Base-by-base conservation (phyloP, 2,888 invertebrate species). In the Platycnemis pennipes region DNA sequence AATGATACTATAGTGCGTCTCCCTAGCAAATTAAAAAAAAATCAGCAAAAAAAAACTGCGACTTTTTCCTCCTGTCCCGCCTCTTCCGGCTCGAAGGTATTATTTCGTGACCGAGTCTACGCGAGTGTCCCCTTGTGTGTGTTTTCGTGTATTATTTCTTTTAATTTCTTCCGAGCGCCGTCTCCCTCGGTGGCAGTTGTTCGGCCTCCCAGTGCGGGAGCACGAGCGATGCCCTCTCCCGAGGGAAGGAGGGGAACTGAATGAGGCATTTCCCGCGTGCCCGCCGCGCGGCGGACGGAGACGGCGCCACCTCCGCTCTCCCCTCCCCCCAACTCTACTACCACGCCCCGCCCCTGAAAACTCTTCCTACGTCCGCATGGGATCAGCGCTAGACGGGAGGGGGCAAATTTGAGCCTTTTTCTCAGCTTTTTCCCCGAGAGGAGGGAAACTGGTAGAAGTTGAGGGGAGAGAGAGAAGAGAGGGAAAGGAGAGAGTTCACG, bases 161-260 rank as follows among this genome's bases (percentile, higher is more conserved):
- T 45, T 26, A 77, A 0, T 77, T 11, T 16, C 37, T 77, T 37
- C 77, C 77, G 31, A 8, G 31, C 11, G n/a, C 31, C n/a, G 2
- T 86, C 86, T 44, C 86, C n/a, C 86, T 86, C 44, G 42, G 22
- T 31, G 31, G 7, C 8, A 5, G 69, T 4, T 7, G 44, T 63
- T 44, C 44, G 63, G 44, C 1, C 37, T 89, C 63, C 87, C 87
- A 11, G 42, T 7, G 42, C 63, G 91, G 91, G 91, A 91, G 91
- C 91, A 63, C 56, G 44, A 56, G 63, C 91, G 44, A 63, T 91
- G 91, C 91, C 91, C 91, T 69, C 91, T 69, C 91, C 91, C 91
- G 91, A 63, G 91, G 91, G 91, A 91, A 56, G 63, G 91, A 91
- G 91, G 91, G 91, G 63, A 91, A 91, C 91, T 91, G 91, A 91